Evolutionary conservation across 2,888 invertebrate genomes (phyloP), one percentile per base, ranked within the genome.

Genomic region (Tricholauxania praeusta): DNA sequence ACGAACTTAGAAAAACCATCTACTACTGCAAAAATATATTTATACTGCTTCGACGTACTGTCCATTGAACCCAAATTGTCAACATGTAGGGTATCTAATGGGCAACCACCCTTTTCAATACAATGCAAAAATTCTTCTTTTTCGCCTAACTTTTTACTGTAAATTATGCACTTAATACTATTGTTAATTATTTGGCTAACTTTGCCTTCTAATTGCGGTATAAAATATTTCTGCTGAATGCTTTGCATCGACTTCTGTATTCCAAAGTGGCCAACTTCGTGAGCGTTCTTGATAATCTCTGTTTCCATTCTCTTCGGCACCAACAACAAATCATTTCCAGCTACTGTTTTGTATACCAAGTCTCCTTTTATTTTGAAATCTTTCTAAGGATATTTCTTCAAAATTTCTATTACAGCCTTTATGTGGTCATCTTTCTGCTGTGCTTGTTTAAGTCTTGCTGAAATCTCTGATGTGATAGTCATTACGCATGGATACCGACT

Each of bases 101-200:
- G 84, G 1, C 63, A 48, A 1, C 74, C 78, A 12, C 75, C 83
- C 67, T 86, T 85, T 12, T 79, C 77, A 1, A 86, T 79, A 0
- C 80, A 77, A 62, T 83, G 69, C 47, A 85, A 72, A 15, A 76
- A 78, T 15, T 84, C 85, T 72, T 84, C 82, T 64, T 83, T 76
- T 71, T 82, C 84, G 0, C 85, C 84, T 2, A 68, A 69, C 64
- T 84, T 75, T 32, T 62, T 70, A 17, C 72, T 72, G 22, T 67
- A 5, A 12, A 76, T 63, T 14, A 74, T 77, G 28, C 76, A 77
- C 10, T 17, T 67, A 0, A 78, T 52, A n/a, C 76, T 75, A 51
- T 70, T 74, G 10, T 12, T 48, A 8, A 73, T 72, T 6, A 62
- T 15, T 12, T 59, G 53, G 3, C 22, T 0, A 5, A 72, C 68